phyloP scores from a whole-genome alignment of 2,797 vertebrate genomes.

The Ctenopoma kingsleyae region DNA sequence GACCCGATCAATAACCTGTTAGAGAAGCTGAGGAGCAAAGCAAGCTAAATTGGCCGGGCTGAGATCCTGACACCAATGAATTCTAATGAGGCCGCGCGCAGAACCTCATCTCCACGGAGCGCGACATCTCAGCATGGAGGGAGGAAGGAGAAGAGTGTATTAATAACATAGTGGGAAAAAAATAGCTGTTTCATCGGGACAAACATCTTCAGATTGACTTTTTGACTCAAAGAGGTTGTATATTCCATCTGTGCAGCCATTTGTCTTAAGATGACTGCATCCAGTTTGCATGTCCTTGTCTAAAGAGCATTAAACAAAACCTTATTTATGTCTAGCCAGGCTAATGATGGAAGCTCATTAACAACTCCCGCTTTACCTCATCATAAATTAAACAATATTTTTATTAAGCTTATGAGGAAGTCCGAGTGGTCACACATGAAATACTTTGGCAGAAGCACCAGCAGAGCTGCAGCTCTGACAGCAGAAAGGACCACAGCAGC shows the following conservation, averaged over 20 bases:
- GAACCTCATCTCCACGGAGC: constrained; percentile 53
- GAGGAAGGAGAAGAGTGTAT: constrained; percentile 26
- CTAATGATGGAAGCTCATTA: background rate
- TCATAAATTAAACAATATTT: background rate
- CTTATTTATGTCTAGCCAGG: background rate
- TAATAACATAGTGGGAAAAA: constrained; percentile 34
- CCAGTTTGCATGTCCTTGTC: background rate
- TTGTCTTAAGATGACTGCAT: constrained; percentile 10
- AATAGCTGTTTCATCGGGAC: constrained; percentile 22
- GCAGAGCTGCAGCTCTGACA: constrained; percentile 13
- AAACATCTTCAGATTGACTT: constrained; percentile 19
- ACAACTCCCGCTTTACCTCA: background rate
- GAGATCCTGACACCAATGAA: constrained; percentile 70
- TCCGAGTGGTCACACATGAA: constrained; percentile 2
- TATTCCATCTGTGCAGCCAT: constrained; percentile 13
- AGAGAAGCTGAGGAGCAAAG: constrained; percentile 70
- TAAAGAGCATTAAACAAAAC: constrained; percentile 10
- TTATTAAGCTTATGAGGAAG: too few relatives aligned
- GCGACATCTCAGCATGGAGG: constrained; percentile 31
- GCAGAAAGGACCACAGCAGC: constrained; percentile 38
- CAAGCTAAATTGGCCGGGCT: constrained; percentile 61
- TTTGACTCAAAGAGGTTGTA: constrained; percentile 19
- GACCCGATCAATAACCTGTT: constrained; percentile 81
- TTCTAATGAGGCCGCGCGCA: constrained; percentile 75
- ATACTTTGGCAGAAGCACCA: constrained; percentile 14